phyloP scores from a whole-genome alignment of 2,888 invertebrate species.

The Microplitis manilae region DNA sequence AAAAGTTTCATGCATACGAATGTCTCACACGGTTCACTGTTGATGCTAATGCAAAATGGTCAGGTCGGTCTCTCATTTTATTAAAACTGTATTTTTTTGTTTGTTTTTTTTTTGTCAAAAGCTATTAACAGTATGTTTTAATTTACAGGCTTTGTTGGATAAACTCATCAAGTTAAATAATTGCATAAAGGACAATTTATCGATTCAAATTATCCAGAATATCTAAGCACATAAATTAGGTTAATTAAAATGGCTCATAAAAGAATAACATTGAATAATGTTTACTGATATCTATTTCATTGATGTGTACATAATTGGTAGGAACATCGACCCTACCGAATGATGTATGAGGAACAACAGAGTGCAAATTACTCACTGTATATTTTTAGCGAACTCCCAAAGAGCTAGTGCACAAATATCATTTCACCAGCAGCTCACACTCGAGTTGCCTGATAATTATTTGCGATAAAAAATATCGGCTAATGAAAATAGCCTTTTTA shows the following conservation, averaged over 20 bases:
- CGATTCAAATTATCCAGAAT: no score
- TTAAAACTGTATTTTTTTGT: background rate
- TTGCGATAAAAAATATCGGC: no score
- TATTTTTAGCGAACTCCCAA: background rate
- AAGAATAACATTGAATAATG: background rate
- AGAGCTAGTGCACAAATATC: background rate
- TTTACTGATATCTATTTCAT: background rate
- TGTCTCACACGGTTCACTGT: conserved; percentile 24
- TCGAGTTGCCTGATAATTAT: no score
- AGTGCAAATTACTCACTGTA: background rate
- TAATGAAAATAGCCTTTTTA: no score
- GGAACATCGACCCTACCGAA: background rate
- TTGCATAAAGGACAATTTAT: no score
- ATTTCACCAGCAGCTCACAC: background rate
- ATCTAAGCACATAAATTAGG: no score
- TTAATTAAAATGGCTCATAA: no score
- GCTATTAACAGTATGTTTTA: background rate
- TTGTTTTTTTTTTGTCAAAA: background rate
- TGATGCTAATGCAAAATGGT: conserved; percentile 13
- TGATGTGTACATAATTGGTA: conserved; percentile 1
- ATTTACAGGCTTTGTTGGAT: background rate
- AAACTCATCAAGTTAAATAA: no score
- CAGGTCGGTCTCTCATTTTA: conserved; percentile 1
- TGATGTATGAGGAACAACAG: background rate
- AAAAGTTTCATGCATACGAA: conserved; percentile 50